These are phyloP conservation scores for Erannis defoliaria DNA, from an alignment of 2,888 invertebrate species.

Conservation along the genomic window DNA sequence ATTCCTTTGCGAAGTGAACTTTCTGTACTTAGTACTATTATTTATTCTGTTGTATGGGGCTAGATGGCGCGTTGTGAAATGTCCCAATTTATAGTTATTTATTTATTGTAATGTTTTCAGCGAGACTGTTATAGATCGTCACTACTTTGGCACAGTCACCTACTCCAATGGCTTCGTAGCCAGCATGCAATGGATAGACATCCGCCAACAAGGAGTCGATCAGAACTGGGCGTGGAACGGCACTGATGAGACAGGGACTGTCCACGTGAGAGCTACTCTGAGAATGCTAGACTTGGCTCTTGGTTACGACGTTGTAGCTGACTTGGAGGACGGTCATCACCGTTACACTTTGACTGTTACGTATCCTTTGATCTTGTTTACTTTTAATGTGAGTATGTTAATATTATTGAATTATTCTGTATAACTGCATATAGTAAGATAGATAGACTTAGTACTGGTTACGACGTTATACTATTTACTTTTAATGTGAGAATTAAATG, in stretches of 20 bases:
- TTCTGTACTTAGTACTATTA: no score
- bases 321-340: slow-evolving; percentile 45
- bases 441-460: no score
- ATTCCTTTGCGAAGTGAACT: no score
- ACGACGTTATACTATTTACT: no score
- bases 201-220: slow-evolving; percentile 54
- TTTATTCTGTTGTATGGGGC: no score
- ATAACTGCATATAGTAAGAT: no score
- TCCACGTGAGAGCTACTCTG: slow-evolving; percentile 56
- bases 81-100: no score
- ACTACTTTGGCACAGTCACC: slow-evolving; percentile 51
- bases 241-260: slow-evolving; percentile 46
- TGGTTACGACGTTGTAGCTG: slow-evolving; percentile 65
- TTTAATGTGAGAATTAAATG: no score
- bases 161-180: slow-evolving; percentile 68
- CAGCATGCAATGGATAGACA: slow-evolving; percentile 62
- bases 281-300: slow-evolving; percentile 60
- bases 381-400: slow-evolving; percentile 61
- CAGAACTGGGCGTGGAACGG: slow-evolving; percentile 60
- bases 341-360: slow-evolving; percentile 56
- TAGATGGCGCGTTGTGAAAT: no score
- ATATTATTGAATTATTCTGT: no score
- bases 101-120: slow-evolving; percentile 52
- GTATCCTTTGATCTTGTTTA: slow-evolving; percentile 55
- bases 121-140: slow-evolving; percentile 53